Conservation (phyloP, 2,888 invertebrate species). For the Sesamia inferens region DNA sequence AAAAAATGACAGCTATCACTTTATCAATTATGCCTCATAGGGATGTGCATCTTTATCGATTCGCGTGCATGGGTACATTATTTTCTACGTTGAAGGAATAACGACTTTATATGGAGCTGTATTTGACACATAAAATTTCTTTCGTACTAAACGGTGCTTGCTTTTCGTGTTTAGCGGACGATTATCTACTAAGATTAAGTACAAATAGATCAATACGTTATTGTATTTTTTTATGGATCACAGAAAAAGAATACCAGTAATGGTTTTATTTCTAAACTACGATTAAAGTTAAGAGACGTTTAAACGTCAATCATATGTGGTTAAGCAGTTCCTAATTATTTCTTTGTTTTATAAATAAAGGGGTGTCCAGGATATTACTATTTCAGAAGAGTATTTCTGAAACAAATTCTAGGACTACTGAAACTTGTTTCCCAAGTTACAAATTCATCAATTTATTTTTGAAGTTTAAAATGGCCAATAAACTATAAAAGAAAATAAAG, state of each 20-base stretch:
- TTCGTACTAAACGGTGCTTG: conserved; percentile 9
- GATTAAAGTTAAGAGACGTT: too few species aligned
- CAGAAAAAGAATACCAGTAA: background rate
- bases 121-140: conserved; percentile 45
- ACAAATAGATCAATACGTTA: conserved; percentile 40
- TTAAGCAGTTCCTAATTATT: too few species aligned
- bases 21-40: conserved; percentile 5
- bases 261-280: too few species aligned
- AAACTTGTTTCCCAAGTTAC: background rate
- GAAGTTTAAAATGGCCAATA: background rate
- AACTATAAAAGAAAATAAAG: background rate
- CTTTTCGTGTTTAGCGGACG: conserved; percentile 14
- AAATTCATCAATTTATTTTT: background rate
- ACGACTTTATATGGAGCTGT: conserved; percentile 36
- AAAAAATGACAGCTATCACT: conserved; percentile 22
- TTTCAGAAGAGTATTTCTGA: background rate
- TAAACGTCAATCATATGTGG: too few species aligned
- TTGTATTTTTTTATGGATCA: conserved; percentile 9
- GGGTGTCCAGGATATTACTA: background rate
- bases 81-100: conserved; percentile 31
- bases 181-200: conserved; percentile 6
- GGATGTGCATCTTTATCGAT: conserved; percentile 9
- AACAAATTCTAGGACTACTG: background rate
- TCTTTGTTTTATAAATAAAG: too few species aligned
- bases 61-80: conserved; percentile 3